phyloP scores from a whole-genome alignment of 2,113 vertebrate genomes.

The Limnothrissa miodon region DNA sequence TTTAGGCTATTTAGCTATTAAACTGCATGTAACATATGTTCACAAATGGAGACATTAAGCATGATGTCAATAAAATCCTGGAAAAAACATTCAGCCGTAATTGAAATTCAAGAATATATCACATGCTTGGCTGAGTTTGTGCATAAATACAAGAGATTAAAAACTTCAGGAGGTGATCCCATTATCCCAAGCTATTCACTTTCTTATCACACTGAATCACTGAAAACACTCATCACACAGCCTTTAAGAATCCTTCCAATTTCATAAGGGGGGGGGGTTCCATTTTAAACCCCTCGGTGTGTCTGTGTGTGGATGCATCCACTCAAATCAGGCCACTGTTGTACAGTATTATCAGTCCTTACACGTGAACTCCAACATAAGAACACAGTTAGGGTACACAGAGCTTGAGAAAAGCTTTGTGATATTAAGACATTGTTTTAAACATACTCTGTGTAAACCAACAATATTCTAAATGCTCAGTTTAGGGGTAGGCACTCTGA shows the following conservation, averaged over 20 bases:
- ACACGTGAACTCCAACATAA: too few species aligned
- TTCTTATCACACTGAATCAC: not conserved
- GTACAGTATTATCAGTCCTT: too few species aligned
- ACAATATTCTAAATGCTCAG: too few species aligned
- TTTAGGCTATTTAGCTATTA: not conserved
- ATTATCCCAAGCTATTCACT: constrained; percentile 41
- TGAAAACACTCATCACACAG: not conserved
- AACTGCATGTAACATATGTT: constrained; percentile 30
- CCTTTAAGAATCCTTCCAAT: not conserved
- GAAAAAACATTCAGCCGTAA: constrained; percentile 51
- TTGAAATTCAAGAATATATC: constrained; percentile 63
- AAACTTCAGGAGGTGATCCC: constrained; percentile 61
- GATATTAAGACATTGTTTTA: too few species aligned
- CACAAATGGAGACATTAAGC: constrained; percentile 51
- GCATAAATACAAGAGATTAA: constrained; percentile 59
- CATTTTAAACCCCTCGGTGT: too few species aligned
- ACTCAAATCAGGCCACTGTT: too few species aligned
- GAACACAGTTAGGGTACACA: too few species aligned
- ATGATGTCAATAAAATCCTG: constrained; percentile 45
- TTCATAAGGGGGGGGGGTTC: not conserved
- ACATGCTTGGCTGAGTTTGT: constrained; percentile 58
- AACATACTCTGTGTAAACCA: too few species aligned
- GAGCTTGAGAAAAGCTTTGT: too few species aligned
- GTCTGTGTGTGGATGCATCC: too few species aligned
- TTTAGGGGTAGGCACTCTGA: too few species aligned